These are phyloP conservation scores for Coecobrya sp. DNA, from an alignment of 2,888 invertebrate genomes.

Conservation along the genomic window DNA sequence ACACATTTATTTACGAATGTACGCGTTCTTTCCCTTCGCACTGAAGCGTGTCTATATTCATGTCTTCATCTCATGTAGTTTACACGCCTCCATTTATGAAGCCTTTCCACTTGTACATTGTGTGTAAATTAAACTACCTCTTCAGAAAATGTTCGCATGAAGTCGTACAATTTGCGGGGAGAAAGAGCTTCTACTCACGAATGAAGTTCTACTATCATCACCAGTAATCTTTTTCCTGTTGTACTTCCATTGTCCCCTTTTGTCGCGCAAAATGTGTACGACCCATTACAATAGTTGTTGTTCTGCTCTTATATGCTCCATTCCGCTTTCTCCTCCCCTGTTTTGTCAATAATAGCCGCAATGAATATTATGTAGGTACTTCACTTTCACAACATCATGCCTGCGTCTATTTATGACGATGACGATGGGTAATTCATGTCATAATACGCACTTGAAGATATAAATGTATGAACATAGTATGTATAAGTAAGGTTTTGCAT, in stretches of 20 bases:
- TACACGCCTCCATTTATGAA: constrained; percentile 18
- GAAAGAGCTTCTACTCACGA: constrained; percentile 30
- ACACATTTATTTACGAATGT: constrained; percentile 7
- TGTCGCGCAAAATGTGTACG: constrained; percentile 3
- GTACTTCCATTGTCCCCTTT: constrained; percentile 11
- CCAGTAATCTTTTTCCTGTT: background rate
- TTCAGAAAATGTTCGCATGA: background rate
- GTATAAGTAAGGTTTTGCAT: background rate
- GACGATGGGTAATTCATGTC: constrained; percentile 9
- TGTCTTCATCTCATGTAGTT: constrained; percentile 37
- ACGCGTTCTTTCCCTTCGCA: background rate
- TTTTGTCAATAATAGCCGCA: constrained; percentile 70
- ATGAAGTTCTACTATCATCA: background rate
- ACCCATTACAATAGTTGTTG: background rate
- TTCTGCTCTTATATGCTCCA: background rate
- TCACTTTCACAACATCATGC: background rate
- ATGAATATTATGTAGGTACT: constrained; percentile 11
- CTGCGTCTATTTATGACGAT: constrained; percentile 22
- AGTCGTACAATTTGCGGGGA: background rate
- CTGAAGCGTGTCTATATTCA: constrained; percentile 30
- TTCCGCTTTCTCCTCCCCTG: constrained; percentile 6
- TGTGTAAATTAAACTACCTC: constrained; percentile 39
- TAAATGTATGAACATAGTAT: background rate
- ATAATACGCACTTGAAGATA: constrained; percentile 21
- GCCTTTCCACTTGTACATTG: background rate